Percentiles rank a stretch among this genome's conserved stretches.
These are phyloP conservation scores for Picus viridis DNA, from an alignment of 2,797 vertebrate genomes.

Conservation along the genomic window DNA sequence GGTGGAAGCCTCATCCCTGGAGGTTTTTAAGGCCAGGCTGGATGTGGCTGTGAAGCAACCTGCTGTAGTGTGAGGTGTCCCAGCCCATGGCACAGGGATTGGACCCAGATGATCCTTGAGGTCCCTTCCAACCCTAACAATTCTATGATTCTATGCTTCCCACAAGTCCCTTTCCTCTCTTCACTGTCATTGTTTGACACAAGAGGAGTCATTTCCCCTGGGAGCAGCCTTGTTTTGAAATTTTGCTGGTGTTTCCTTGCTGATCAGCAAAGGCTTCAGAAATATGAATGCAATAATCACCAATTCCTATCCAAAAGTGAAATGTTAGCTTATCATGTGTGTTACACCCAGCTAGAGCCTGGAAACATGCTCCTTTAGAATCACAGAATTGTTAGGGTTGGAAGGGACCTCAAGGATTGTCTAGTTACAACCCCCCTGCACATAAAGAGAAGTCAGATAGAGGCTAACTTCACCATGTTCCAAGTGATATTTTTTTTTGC, in stretches of 20 bases:
- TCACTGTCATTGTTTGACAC: background rate
- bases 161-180: background rate
- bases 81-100: too few species aligned
- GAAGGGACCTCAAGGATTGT: too few species aligned
- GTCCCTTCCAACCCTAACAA: too few species aligned
- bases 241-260: background rate
- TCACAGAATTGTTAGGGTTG: too few species aligned
- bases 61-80: too few species aligned
- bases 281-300: background rate
- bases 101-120: too few species aligned
- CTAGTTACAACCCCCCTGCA: background rate
- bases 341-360: conserved; percentile 1
- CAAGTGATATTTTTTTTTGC: background rate
- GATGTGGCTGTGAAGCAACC: too few species aligned
- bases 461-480: background rate
- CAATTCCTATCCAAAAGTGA: background rate
- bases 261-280: background rate
- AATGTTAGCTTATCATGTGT: background rate
- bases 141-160: background rate
- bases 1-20: too few species aligned
- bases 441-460: conserved; percentile 34
- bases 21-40: too few species aligned
- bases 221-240: background rate
- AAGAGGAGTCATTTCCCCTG: background rate
- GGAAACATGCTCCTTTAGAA: background rate